Conservation (phyloP, 2,888 invertebrate genomes). For the Isoperla grammatica region DNA sequence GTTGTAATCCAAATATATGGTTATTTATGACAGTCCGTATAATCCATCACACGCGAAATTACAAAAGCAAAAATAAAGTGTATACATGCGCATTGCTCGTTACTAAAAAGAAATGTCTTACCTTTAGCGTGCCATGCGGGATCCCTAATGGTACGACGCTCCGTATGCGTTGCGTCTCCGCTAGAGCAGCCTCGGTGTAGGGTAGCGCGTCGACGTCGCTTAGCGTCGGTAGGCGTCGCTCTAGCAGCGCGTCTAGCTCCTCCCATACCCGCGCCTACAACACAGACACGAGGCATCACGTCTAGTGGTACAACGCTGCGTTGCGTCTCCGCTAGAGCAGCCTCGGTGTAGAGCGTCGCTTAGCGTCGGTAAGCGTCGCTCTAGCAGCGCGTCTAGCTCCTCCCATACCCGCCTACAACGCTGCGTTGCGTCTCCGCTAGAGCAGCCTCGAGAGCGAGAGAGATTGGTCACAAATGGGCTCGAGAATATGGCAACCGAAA, state of each 20-base stretch:
- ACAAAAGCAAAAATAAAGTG: too few relatives aligned
- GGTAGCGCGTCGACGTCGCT: slow-evolving; percentile 53
- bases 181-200: slow-evolving; percentile 65
- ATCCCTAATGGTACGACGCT: slow-evolving; percentile 78
- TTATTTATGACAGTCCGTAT: too few relatives aligned
- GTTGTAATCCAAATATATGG: too few relatives aligned
- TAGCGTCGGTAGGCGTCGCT: slow-evolving; percentile 44
- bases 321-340: slow-evolving; percentile 72
- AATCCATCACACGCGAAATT: too few relatives aligned
- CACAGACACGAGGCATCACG: not conserved
- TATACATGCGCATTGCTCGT: too few relatives aligned
- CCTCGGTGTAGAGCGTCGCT: slow-evolving; percentile 60
- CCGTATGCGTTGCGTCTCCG: slow-evolving; percentile 72
- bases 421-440: slow-evolving; percentile 73
- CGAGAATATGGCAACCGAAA: too few relatives aligned
- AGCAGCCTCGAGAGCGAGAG: slow-evolving; percentile 64
- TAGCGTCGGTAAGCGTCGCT: slow-evolving; percentile 44
- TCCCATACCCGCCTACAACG: slow-evolving; percentile 50
- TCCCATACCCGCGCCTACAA: slow-evolving; percentile 35
- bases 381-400: slow-evolving; percentile 35
- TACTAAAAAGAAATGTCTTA: too few relatives aligned
- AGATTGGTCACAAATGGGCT: too few relatives aligned
- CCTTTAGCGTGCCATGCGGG: slow-evolving; percentile 68
- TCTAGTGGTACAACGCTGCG: slow-evolving; percentile 69
- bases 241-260: slow-evolving; percentile 35